Evolutionary conservation across 2,888 invertebrate genomes (phyloP).

Genomic region (Chloroclysta siterata): DNA sequence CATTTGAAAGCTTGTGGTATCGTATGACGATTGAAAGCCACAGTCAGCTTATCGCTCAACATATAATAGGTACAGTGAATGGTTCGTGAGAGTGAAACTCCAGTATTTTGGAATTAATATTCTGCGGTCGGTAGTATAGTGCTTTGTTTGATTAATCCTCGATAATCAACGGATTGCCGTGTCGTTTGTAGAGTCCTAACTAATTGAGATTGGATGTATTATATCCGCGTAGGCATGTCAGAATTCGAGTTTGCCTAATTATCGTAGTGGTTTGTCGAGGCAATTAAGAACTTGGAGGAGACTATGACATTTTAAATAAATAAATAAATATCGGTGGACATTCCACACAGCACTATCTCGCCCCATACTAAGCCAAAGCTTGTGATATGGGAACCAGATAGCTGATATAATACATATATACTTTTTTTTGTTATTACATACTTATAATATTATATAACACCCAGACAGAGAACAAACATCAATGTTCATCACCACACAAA

Average conservation of each 20-base stretch:
- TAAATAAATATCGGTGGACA: too few species aligned
- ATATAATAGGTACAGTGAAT: not conserved
- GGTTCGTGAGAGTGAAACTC: not conserved
- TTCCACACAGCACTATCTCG: too few species aligned
- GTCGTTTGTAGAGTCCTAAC: slow-evolving; percentile 23
- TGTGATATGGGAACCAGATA: too few species aligned
- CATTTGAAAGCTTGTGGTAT: too few species aligned
- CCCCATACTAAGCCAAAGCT: too few species aligned
- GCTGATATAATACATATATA: too few species aligned
- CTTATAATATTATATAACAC: too few species aligned
- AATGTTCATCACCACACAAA: too few species aligned
- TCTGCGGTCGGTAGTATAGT: slow-evolving; percentile 5
- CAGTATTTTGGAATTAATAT: not conserved
- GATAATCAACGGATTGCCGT: slow-evolving; percentile 27
- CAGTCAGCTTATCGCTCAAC: not conserved
- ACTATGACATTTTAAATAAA: too few species aligned
- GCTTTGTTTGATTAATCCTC: slow-evolving; percentile 21
- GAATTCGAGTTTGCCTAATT: slow-evolving; percentile 6
- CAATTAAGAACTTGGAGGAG: not conserved
- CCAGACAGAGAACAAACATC: too few species aligned
- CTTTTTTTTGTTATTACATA: too few species aligned
- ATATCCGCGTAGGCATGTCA: not conserved
- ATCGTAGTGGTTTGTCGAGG: slow-evolving; percentile 8
- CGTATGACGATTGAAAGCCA: slow-evolving; percentile 1
- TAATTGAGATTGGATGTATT: slow-evolving; percentile 22